Conservation (phyloP, 2,888 invertebrate genomes). For the Acleris holmiana region DNA sequence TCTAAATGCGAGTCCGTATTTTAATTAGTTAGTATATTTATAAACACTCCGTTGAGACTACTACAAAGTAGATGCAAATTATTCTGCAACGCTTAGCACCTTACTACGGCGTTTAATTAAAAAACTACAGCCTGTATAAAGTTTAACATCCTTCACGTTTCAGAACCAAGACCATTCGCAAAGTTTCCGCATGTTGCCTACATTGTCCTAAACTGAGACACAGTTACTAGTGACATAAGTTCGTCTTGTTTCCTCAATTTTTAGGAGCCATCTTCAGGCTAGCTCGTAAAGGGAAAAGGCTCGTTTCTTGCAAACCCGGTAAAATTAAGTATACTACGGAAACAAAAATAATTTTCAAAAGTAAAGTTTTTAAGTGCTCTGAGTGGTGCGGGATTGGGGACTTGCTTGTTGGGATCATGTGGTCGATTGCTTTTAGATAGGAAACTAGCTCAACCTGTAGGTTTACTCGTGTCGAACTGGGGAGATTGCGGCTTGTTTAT, state of each 20-base stretch:
- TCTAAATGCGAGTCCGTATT: not conserved
- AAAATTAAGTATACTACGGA: slow-evolving; percentile 19
- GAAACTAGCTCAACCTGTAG: not conserved
- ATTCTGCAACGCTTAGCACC: not conserved
- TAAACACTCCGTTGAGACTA: not conserved
- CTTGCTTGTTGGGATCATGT: slow-evolving; percentile 10
- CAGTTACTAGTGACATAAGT: slow-evolving; percentile 11
- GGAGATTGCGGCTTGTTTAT: not conserved
- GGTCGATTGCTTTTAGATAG: slow-evolving; percentile 11
- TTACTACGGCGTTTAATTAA: slow-evolving; percentile 7
- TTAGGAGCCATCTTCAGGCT: slow-evolving; percentile 3
- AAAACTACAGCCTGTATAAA: slow-evolving; percentile 13
- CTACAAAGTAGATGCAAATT: not conserved
- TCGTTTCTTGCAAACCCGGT: slow-evolving; percentile 18
- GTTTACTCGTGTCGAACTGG: not conserved
- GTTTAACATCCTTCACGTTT: slow-evolving; percentile 14
- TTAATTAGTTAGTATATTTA: not conserved
- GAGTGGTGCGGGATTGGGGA: slow-evolving; percentile 12
- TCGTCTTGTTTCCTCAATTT: slow-evolving; percentile 5
- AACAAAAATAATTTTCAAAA: slow-evolving; percentile 27
- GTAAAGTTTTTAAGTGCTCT: slow-evolving; percentile 33
- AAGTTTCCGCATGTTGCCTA: slow-evolving; percentile 25
- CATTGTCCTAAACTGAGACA: slow-evolving; percentile 18
- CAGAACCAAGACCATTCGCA: slow-evolving; percentile 17
- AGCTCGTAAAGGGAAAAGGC: slow-evolving; percentile 24